Evolutionary conservation across 2,797 vertebrate genomes (phyloP).

Genomic region (Astyanax mexicanus): DNA sequence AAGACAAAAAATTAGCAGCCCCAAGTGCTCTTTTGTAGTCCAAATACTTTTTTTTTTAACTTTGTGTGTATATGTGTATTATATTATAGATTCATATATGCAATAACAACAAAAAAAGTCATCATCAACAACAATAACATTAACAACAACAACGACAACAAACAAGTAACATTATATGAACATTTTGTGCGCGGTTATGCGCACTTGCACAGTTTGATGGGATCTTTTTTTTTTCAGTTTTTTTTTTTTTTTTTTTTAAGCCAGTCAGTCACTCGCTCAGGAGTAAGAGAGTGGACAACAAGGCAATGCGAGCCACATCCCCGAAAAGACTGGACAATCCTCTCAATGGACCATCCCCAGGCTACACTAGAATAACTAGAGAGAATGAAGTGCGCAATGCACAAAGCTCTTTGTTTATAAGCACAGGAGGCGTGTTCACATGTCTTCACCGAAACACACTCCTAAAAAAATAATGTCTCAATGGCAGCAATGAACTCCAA

Average conservation of each 20-base stretch:
- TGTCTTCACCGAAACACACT: conserved; percentile 60
- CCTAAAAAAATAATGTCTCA: conserved; percentile 84
- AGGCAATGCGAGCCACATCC: conserved; percentile 82
- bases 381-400: conserved; percentile 54
- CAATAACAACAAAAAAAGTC: conserved; percentile 73
- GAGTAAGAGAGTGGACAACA: conserved; percentile 83
- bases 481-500: conserved; percentile 71
- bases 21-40: conserved; percentile 86
- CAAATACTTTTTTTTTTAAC: conserved; percentile 88
- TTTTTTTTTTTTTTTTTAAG: conserved; percentile 54
- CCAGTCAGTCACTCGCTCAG: conserved; percentile 83
- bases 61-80: conserved; percentile 76
- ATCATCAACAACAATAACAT: conserved; percentile 74
- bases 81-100: conserved; percentile 81
- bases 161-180: conserved; percentile 86
- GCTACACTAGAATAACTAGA: conserved; percentile 77
- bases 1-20: conserved; percentile 82
- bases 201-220: conserved; percentile 82
- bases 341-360: conserved; percentile 64
- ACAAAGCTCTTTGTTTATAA: conserved; percentile 59
- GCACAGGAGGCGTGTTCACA: conserved; percentile 48
- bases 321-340: conserved; percentile 69
- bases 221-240: conserved; percentile 53
- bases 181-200: conserved; percentile 79
- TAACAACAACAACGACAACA: conserved; percentile 80